A percentile compares a stretch with the other conserved stretches of the same genome.
phyloP scores from a whole-genome alignment of 2,888 invertebrate genomes.

The Tridacna crocea region DNA sequence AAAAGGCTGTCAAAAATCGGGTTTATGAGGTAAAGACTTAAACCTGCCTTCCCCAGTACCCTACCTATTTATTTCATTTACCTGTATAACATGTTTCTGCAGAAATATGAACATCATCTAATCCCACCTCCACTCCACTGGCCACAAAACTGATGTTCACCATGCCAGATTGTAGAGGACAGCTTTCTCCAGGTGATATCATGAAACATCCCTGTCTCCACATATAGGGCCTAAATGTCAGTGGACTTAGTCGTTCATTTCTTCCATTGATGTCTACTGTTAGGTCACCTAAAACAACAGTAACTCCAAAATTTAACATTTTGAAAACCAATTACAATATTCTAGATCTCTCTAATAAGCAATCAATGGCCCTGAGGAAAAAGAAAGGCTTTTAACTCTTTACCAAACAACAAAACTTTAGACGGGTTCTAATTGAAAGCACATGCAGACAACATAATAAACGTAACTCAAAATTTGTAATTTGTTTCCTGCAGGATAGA shows the following conservation, averaged over 20 bases:
- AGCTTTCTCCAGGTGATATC: neutral
- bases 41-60: too few relatives aligned
- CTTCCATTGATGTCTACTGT: neutral
- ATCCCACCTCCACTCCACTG: neutral
- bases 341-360: too few relatives aligned
- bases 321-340: too few relatives aligned
- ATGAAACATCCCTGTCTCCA: neutral
- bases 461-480: neutral
- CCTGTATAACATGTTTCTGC: neutral
- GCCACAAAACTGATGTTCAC: neutral
- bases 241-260: neutral
- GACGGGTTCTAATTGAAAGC: neutral
- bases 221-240: neutral
- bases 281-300: neutral
- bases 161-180: conserved; percentile 2
- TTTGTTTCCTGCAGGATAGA: neutral
- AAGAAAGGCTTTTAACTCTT: too few relatives aligned
- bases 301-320: neutral
- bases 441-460: neutral
- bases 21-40: too few relatives aligned
- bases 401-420: neutral
- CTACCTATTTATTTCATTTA: too few relatives aligned
- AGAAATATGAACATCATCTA: neutral
- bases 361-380: too few relatives aligned
- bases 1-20: too few relatives aligned